Base-by-base conservation (phyloP, 1,140 invertebrate species). In the Caerostris darwini region DNA sequence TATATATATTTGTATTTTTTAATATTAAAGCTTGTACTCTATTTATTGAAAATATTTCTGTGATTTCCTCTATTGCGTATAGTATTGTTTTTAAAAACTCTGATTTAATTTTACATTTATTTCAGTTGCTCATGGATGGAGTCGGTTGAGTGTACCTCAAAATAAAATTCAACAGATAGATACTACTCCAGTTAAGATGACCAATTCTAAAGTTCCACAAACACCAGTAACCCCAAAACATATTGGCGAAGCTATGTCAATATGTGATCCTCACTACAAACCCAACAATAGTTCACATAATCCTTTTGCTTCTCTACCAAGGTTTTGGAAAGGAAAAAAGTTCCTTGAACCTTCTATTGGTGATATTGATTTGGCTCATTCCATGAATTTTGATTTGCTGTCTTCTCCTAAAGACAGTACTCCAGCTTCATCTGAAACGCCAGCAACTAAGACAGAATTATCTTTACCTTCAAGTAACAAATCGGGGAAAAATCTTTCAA, bases 221-320 rank as follows among this genome's bases (percentile, higher is more conserved):
- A 56, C 88, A 53, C 91, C 85, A 19, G 96, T 97, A 67, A 96
- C 96, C 19, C 96, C 97, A 59, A 96, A 96, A 85, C 96, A 97
- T 93, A 96, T 98, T 1, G 97, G 97, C 53, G 97, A 98, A 96
- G 97, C 97, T 34, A 98, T 98, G 97, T 97, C 97, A 95, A 96
- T 97, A 81, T 97, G 97, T 95, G 98, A 98, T 96, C 97, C 97
- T 59, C 97, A 98, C 95, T 98, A 98, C 95, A 69, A 96, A 95
- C 94, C 96, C 96, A 94, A 96, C 96, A 96, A 95, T 8, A 96
- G 96, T 90, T 95, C 95, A 10, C 93, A 94, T 19, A 98, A 98
- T 96, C 97, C 97, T 17, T 98, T 98, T 95, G 97, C 97, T 81
- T 96, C 97, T 3, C 96, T 98, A 12, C 97, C 96, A 7, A 97